phyloP scores from a whole-genome alignment of 2,888 invertebrate species.

The Thecocarcelia acutangulata region DNA sequence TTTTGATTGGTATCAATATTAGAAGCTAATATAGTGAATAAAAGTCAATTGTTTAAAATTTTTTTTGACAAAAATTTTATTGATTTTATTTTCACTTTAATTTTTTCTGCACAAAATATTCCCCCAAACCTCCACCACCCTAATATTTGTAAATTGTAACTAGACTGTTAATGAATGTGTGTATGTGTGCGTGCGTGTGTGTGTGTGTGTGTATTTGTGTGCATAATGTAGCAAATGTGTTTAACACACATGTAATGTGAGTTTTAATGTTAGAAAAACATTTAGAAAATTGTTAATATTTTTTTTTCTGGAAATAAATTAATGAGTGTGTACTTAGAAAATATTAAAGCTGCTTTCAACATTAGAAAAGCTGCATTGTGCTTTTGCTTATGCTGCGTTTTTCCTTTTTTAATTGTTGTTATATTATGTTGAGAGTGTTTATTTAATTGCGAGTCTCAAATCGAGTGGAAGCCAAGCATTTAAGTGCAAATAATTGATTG shows the following conservation, averaged over 20 bases:
- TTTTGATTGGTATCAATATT: too few species aligned
- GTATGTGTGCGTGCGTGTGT: not conserved
- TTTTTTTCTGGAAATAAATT: constrained; percentile 2
- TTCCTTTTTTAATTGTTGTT: constrained; percentile 3
- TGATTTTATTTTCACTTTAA: too few species aligned
- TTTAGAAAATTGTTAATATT: constrained; percentile 28
- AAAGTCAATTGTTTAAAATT: too few species aligned
- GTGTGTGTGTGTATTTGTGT: not conserved
- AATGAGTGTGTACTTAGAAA: constrained; percentile 12
- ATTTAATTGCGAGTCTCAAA: constrained; percentile 48
- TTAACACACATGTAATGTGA: constrained; percentile 36
- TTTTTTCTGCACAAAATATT: too few species aligned
- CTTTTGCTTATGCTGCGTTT: too few species aligned
- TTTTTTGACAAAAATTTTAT: too few species aligned
- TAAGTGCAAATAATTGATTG: constrained; percentile 54
- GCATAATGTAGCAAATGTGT: constrained; percentile 28
- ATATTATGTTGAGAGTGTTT: constrained; percentile 6
- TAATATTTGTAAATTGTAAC: not conserved
- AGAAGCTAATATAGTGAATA: too few species aligned
- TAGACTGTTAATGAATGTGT: not conserved
- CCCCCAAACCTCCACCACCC: too few species aligned
- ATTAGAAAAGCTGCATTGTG: too few species aligned
- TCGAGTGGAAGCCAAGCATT: constrained; percentile 52
- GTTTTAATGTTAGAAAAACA: constrained; percentile 48
- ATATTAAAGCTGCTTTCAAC: not conserved